phyloP scores from a whole-genome alignment of 1,140 invertebrate species.

The Mesaphorura yosii region DNA sequence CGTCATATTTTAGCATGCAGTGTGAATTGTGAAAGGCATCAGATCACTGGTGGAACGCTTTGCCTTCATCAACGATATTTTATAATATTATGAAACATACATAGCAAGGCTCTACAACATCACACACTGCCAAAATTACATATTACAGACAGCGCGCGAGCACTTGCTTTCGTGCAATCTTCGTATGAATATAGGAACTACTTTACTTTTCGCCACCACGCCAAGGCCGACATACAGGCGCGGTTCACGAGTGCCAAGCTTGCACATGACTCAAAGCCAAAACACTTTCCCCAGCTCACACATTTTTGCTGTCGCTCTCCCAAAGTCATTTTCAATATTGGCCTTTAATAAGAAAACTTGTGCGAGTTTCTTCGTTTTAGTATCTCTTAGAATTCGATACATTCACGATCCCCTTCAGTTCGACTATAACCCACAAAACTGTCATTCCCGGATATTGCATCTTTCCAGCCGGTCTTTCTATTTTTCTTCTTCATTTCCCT shows the following conservation, averaged over 20 bases:
- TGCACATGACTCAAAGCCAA: no score
- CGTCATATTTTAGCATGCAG: constrained; percentile 21
- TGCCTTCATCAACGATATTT: no score
- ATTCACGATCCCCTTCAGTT: constrained; percentile 17
- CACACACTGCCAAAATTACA: no score
- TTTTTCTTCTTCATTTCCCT: constrained; percentile 1
- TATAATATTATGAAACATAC: no score
- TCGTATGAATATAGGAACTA: no score
- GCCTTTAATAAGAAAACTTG: constrained; percentile 28
- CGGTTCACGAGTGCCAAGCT: no score
- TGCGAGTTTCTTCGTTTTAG: constrained; percentile 13
- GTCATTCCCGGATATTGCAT: constrained; percentile 26
- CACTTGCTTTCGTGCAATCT: no score
- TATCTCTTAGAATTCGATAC: constrained; percentile 20
- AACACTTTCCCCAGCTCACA: constrained; percentile 7
- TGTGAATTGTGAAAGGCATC: constrained; percentile 10
- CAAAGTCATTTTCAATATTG: constrained; percentile 28
- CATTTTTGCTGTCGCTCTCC: constrained; percentile 1
- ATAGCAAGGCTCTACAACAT: no score
- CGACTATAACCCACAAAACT: constrained; percentile 24
- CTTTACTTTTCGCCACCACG: no score
- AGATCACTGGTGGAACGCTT: not conserved
- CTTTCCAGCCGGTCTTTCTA: constrained; percentile 12
- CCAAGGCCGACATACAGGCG: no score
- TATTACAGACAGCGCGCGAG: no score